Conservation (phyloP, 2,797 vertebrate species). For the Platyrinchus mystaceus region DNA sequence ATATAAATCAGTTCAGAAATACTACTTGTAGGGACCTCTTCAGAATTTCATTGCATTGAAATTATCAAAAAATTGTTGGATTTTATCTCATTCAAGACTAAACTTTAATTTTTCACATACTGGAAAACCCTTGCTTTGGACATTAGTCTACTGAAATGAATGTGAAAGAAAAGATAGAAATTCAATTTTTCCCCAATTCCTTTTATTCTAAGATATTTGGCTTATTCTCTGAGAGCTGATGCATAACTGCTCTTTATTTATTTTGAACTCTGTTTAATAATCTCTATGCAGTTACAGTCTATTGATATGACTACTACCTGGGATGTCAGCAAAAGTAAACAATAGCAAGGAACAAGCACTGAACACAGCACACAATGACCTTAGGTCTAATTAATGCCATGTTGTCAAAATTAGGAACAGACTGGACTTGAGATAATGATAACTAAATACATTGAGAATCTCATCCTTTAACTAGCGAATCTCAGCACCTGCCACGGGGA, state of each 20-base stretch:
- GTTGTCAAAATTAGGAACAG: not conserved
- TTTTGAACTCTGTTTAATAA: not conserved
- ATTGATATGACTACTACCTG: not conserved
- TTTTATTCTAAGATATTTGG: not conserved
- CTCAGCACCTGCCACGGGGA: not conserved
- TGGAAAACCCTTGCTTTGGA: not conserved
- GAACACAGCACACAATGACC: not conserved
- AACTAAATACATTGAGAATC: not conserved
- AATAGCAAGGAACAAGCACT: not conserved
- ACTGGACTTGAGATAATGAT: not conserved
- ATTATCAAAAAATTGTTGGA: not conserved
- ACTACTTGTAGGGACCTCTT: not conserved
- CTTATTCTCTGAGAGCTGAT: not conserved
- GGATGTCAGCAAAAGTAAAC: not conserved
- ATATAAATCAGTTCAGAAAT: not conserved
- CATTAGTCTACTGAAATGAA: not conserved
- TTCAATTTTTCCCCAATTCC: fast-evolving
- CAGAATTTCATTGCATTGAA: not conserved
- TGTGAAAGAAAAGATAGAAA: not conserved
- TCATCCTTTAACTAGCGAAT: not conserved
- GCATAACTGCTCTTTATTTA: not conserved
- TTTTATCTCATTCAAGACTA: not conserved
- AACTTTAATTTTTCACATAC: not conserved
- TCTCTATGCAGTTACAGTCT: not conserved
- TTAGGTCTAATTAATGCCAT: not conserved